Base-by-base conservation (phyloP, 2,797 vertebrate species). In the Telmatherina bonti region DNA sequence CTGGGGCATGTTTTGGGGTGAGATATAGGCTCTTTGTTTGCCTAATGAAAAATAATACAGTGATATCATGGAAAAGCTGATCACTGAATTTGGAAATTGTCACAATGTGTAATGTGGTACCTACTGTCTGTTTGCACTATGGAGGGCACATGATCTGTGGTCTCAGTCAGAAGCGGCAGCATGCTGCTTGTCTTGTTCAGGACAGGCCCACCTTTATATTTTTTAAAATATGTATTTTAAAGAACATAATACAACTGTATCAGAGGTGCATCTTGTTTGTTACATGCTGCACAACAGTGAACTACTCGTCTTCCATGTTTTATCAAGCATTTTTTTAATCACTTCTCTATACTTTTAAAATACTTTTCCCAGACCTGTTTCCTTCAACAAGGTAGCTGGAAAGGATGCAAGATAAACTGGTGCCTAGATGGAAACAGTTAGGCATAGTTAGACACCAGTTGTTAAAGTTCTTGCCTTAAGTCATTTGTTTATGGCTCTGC, bases 291-390 rank as follows among this genome's bases (percentile, higher is more conserved):
- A 16, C 12, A 55, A n/a, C n/a, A 41, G 0, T 18, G 35, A 7
- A 3, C 7, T 24, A 63, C 22, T 26, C 18, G 12, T 43, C 26
- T 1, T 29, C 5, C 6, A 4, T 30, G 11, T 47, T 1, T 30
- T 26, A 16, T 18, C 68, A 55, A 24, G 12, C 26, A 12, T 9
- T 49, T 45, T n/a, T 45, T 18, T 20, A 43, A 11, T 52, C 13
- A 58, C 24, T 12, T 67, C 18, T 5, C 7, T 26, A 24, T 51
- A 45, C 4, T 60, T 20, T 5, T 47, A 73, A 56, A 22, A 20
- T 55, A 0, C 56, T 70, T 76, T 74, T 72, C 29, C 85, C 87
- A 64, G 83, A 91, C 90, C 87, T 87, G 56, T 65, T 20, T 80
- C 72, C 41, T 85, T 82, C 52, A 89, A 26, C 43, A 90, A 63